A percentile compares a stretch with the other conserved stretches of the same genome.
These are phyloP conservation scores for Dipodomys spectabilis DNA, from an alignment of 2,113 vertebrate species.

Conservation along the genomic window DNA sequence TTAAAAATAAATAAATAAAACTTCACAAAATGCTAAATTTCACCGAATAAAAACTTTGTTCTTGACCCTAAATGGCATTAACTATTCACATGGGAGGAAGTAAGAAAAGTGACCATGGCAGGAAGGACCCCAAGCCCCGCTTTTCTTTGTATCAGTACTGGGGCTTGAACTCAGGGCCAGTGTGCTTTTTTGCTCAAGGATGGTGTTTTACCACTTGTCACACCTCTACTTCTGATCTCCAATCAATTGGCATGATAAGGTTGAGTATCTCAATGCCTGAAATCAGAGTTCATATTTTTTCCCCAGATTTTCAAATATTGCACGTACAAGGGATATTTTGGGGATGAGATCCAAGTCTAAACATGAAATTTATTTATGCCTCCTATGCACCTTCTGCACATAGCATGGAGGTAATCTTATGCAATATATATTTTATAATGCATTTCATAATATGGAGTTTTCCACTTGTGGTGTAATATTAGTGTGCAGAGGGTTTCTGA, in stretches of 20 bases:
- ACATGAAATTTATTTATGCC: not conserved
- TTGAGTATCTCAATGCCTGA: not conserved
- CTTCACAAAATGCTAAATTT: not conserved
- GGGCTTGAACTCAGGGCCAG: too few species aligned
- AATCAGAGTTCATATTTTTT: not conserved
- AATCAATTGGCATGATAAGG: not conserved
- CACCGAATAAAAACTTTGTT: slow-evolving; percentile 13
- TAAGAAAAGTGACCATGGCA: not conserved
- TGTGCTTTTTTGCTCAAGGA: too few species aligned
- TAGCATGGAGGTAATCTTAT: not conserved
- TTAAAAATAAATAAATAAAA: not conserved
- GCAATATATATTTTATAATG: not conserved
- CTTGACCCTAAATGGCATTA: not conserved
- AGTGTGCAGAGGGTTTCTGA: not conserved
- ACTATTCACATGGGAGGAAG: not conserved
- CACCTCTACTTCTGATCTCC: too few species aligned
- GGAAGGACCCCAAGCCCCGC: not conserved
- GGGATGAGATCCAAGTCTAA: not conserved
- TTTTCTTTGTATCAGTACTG: too few species aligned
- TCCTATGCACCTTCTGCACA: not conserved
- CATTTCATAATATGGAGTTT: not conserved
- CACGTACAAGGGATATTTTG: not conserved
- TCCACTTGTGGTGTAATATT: not conserved
- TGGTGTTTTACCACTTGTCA: too few species aligned
- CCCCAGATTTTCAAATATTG: not conserved